Percentiles rank a stretch among this genome's conserved stretches.
These are phyloP conservation scores for Microdon myrmicae DNA, from an alignment of 2,888 invertebrate species.

Conservation along the genomic window DNA sequence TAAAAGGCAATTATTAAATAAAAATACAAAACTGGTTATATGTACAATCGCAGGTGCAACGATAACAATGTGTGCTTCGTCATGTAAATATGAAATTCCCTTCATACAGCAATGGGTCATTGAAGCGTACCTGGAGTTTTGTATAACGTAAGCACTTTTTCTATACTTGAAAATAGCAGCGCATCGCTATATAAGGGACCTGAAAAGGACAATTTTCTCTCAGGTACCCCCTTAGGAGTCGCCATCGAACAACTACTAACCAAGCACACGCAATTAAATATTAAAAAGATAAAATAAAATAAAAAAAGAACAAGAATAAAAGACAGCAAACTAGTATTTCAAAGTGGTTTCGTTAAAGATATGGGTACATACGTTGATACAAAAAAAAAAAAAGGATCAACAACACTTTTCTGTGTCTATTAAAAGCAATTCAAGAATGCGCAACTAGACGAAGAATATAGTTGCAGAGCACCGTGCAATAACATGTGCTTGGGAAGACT, in stretches of 20 bases:
- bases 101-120: constrained; percentile 19
- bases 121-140: constrained; percentile 44
- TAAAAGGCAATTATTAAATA: constrained; percentile 6
- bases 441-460: constrained; percentile 38
- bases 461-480: constrained; percentile 37
- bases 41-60: background rate
- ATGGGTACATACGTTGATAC: constrained; percentile 6
- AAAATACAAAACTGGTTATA: constrained; percentile 4
- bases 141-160: constrained; percentile 22
- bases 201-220: constrained; percentile 35
- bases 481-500: constrained; percentile 41
- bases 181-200: constrained; percentile 37
- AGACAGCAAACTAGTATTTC: constrained; percentile 13
- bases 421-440: constrained; percentile 43
- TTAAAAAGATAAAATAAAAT: too few species aligned
- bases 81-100: constrained; percentile 20
- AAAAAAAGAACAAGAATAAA: too few species aligned
- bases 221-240: constrained; percentile 4
- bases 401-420: constrained; percentile 41
- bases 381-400: constrained; percentile 26
- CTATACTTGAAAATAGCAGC: constrained; percentile 21
- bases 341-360: constrained; percentile 16
- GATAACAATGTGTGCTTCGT: constrained; percentile 4
- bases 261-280: constrained; percentile 49
- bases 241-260: constrained; percentile 42